Base-by-base conservation (phyloP, 2,113 vertebrate species). In the Sapajus apella region DNA sequence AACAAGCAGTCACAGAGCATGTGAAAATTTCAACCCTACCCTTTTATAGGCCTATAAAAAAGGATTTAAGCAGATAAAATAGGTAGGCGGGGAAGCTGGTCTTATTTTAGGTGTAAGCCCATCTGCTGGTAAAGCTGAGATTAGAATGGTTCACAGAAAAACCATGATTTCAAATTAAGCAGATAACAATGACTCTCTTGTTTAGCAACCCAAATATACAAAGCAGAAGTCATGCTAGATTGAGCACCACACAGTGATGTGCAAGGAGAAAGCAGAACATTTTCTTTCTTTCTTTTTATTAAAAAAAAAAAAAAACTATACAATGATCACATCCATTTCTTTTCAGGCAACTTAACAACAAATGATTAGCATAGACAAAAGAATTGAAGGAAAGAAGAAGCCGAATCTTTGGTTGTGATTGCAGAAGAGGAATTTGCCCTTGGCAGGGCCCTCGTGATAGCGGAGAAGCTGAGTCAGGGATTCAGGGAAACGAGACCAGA, bases 61-160 rank as follows among this genome's bases (percentile, higher is more conserved):
- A 80, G 80, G 70, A 76, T 96, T 96, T 87, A 93, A 95, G 77
- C 75, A 90, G 80, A 81, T 94, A 94, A 76, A 32, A 43, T 14
- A 16, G 87, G 87, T 90, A 95, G 75, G 87, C 20, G 35, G 11
- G 55, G 55, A 76, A 94, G 56, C 83, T 95, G 66, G 87, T 87
- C 80, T 96, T 90, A 97, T 97, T 96, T 98, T 96, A 97, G 91
- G 87, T 80, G 23, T 72, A 77, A 90, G 4, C 90, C 93, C 97
- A 96, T 96, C 95, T 98, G 90, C 68, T 90, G 61, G 72, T 58
- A 64, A 95, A 93, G n/a, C 95, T 1, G 3, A 93, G 96, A 97
- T 95, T 97, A 96, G 96, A 97, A 93, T 27, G 92, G 73, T 93
- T 95, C 21, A 45, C 47, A 93, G 89, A 80, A 89, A 97, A 97